A percentile compares a stretch with the other conserved stretches of the same genome.
These are phyloP conservation scores for Rallus limicola DNA, from an alignment of 2,113 vertebrate species.

Conservation along the genomic window DNA sequence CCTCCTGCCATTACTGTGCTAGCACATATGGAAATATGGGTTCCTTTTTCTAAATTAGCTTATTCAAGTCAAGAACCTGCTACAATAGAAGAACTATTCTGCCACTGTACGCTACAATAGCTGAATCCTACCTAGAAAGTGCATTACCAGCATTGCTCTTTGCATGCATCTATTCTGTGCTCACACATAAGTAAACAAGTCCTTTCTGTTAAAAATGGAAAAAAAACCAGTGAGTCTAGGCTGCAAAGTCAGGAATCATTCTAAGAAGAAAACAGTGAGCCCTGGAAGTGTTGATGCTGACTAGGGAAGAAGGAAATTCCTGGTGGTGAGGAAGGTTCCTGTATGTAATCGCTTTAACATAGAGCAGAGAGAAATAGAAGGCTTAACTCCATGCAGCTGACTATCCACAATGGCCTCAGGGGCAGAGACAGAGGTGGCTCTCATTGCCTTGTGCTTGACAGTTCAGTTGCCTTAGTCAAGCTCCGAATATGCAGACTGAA, in stretches of 20 bases:
- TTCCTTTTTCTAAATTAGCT: neutral
- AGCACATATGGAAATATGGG: neutral
- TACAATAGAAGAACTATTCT: neutral
- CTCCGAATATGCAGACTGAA: neutral
- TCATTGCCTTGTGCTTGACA: neutral
- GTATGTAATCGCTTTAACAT: neutral
- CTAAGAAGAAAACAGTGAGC: neutral
- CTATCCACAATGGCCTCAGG: rapidly evolving
- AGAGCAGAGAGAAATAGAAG: neutral
- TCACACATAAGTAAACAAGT: rapidly evolving
- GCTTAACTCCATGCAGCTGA: neutral
- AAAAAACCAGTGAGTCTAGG: neutral
- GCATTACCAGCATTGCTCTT: neutral
- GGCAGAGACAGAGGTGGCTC: neutral
- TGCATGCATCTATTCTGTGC: neutral
- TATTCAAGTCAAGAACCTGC: neutral
- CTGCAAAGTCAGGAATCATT: neutral
- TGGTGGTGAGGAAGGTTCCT: neutral
- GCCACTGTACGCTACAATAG: neutral
- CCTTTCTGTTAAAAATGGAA: neutral
- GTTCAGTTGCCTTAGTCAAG: neutral
- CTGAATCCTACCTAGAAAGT: neutral
- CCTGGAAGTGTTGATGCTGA: neutral
- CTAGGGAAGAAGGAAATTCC: neutral
- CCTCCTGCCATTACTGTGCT: neutral